Base-by-base conservation (phyloP, 1,140 invertebrate genomes). In the Euwallacea similis region DNA sequence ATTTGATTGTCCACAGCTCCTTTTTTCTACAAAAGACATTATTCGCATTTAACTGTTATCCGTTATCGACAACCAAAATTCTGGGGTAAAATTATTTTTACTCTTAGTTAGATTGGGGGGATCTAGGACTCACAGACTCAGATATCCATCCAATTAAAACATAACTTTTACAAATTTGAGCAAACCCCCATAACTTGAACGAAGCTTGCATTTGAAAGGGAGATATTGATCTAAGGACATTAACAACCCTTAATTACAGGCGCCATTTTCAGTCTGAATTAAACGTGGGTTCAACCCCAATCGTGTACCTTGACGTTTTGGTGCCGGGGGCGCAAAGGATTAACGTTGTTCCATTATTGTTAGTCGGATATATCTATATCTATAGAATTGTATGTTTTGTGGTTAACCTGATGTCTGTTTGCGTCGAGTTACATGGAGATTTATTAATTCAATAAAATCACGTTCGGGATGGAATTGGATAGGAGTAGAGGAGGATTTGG, bases 171-270 rank as follows among this genome's bases (percentile, higher is more conserved):
- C 21, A 33, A 33, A 33, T 33, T 4, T 33, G 21, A 33, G 21
- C 21, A 4, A 33, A 33, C 21, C 21, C 21, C 21, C 21, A 33
- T 33, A 33, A 33, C 21, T 4, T 33, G 21, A 33, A 33, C 21
- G 21, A 33, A 33, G 21, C 9, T 50, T 10, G 46, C 13, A 50
- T 50, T 50, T 50, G 9, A 56, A 10, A 21, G 16, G 54, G 8
- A 10, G 54, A 56, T 56, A 56, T 56, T 15, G 54, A 56, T 56
- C 54, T 56, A 56, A 56, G 11, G 11, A 50, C 46, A 50, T 50
- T 50, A 50, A 50, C 46, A 50, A 50, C 9, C 46, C 16, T 56
- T 56, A 56, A 56, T 56, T 56, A 56, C 54, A 15, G 16, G 16
- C 54, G 16, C 54, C 54, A 10, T 56, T 56, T 56, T 56, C 54